Percentiles rank a stretch among this genome's conserved stretches.
These are phyloP conservation scores for Vireo altiloquus DNA, from an alignment of 2,113 vertebrate genomes.

Conservation along the genomic window DNA sequence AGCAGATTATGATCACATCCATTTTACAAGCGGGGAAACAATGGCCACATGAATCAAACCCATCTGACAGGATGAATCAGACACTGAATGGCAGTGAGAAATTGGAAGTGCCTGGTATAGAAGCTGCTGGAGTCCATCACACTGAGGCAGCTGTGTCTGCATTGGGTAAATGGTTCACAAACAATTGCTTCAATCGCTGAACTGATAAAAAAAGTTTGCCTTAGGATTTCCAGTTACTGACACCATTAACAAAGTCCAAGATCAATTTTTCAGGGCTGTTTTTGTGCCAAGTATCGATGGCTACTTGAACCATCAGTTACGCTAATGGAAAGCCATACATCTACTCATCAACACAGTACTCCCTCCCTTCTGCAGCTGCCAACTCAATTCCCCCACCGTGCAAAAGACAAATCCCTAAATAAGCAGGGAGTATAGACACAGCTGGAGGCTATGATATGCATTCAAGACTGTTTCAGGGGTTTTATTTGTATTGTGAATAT, in stretches of 20 bases:
- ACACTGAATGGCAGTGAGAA: background rate
- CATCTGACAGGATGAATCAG: constrained; percentile 33
- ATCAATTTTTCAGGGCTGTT: background rate
- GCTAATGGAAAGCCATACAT: background rate
- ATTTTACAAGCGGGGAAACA: background rate
- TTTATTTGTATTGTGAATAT: background rate
- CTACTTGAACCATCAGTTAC: background rate
- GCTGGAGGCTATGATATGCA: background rate
- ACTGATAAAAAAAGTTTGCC: background rate
- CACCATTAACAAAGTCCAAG: background rate
- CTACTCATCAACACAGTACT: background rate
- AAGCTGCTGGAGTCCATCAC: background rate
- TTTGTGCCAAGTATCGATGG: background rate
- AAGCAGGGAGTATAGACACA: background rate
- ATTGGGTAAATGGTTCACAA: background rate
- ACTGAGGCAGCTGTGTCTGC: background rate
- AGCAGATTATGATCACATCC: background rate
- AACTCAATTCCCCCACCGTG: background rate
- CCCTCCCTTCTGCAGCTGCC: background rate
- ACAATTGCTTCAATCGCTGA: background rate
- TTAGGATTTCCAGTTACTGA: background rate
- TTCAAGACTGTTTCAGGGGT: background rate
- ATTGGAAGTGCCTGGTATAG: background rate
- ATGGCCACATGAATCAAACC: constrained; percentile 11
- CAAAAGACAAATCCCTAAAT: constrained; percentile 2